phyloP scores from a whole-genome alignment of 2,113 vertebrate genomes.

The Xiphorhynchus elegans region DNA sequence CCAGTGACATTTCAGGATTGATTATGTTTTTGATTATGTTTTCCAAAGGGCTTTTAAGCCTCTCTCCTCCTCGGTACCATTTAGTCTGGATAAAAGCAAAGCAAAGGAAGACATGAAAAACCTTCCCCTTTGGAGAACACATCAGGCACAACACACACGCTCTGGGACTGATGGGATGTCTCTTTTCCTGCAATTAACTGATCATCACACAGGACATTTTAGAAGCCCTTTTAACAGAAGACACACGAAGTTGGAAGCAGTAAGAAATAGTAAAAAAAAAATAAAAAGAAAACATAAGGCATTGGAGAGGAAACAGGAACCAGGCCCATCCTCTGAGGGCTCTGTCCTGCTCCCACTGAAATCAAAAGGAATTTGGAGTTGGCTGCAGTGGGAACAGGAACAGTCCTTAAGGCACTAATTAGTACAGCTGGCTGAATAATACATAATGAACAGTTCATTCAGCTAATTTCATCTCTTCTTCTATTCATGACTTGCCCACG shows the following conservation, averaged over 20 bases:
- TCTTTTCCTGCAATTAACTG: background rate
- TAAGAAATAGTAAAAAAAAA: background rate
- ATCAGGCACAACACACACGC: background rate
- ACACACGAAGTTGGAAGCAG: background rate
- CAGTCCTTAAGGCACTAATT: constrained; percentile 68
- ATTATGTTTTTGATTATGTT: background rate
- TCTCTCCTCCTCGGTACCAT: background rate
- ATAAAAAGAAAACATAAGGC: background rate
- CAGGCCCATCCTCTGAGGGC: constrained; percentile 6
- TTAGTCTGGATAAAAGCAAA: background rate
- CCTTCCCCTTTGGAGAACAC: background rate
- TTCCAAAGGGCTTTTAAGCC: background rate
- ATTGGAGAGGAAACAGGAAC: constrained; percentile 22
- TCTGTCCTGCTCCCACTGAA: constrained; percentile 38
- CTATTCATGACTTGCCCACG: constrained; percentile 28
- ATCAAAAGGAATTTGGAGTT: constrained; percentile 49
- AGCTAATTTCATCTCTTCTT: constrained; percentile 58
- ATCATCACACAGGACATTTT: background rate
- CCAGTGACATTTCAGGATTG: background rate
- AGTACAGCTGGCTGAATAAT: constrained; percentile 66
- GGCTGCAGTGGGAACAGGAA: constrained; percentile 56
- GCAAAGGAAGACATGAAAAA: background rate
- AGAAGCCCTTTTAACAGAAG: background rate
- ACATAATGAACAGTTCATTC: constrained; percentile 66
- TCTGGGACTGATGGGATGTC: rapidly evolving